phyloP scores from a whole-genome alignment of 2,797 vertebrate genomes.

The Zenarchopterus dispar region DNA sequence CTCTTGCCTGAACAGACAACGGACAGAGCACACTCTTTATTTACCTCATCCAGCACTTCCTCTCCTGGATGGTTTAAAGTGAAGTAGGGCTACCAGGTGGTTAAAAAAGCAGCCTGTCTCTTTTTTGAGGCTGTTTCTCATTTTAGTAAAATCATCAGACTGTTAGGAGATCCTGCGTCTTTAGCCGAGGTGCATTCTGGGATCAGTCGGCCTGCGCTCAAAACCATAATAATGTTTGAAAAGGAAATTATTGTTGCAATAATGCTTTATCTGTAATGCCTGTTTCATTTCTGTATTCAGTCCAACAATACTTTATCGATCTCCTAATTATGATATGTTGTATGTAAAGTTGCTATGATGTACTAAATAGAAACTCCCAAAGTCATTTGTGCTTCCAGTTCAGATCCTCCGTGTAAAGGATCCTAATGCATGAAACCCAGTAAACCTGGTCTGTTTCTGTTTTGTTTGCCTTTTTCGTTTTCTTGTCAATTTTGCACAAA shows the following conservation, averaged over 20 bases:
- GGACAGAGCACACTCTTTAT: slow-evolving; percentile 46
- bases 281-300: background rate
- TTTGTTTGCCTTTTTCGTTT: slow-evolving; percentile 1
- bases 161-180: slow-evolving; percentile 69
- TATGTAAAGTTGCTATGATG: slow-evolving; percentile 65
- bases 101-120: slow-evolving; percentile 49
- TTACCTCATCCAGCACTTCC: slow-evolving; percentile 69
- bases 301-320: no score
- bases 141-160: slow-evolving; percentile 60
- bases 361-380: slow-evolving; percentile 67
- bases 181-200: slow-evolving; percentile 41
- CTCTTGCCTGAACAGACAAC: slow-evolving; percentile 27
- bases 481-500: slow-evolving; percentile 67
- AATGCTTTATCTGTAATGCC: slow-evolving; percentile 41
- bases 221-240: slow-evolving; percentile 35
- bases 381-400: slow-evolving; percentile 78
- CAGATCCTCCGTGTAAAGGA: slow-evolving; percentile 62
- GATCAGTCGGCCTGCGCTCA: slow-evolving; percentile 30
- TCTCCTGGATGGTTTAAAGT: slow-evolving; percentile 28
- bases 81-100: slow-evolving; percentile 36
- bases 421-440: slow-evolving; percentile 77
- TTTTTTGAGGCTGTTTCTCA: slow-evolving; percentile 33
- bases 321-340: slow-evolving; percentile 60
- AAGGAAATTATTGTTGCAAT: slow-evolving; percentile 74
- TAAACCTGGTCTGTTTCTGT: slow-evolving; percentile 38